phyloP scores from a whole-genome alignment of 2,113 vertebrate species.

The Hippoglossus stenolepis region DNA sequence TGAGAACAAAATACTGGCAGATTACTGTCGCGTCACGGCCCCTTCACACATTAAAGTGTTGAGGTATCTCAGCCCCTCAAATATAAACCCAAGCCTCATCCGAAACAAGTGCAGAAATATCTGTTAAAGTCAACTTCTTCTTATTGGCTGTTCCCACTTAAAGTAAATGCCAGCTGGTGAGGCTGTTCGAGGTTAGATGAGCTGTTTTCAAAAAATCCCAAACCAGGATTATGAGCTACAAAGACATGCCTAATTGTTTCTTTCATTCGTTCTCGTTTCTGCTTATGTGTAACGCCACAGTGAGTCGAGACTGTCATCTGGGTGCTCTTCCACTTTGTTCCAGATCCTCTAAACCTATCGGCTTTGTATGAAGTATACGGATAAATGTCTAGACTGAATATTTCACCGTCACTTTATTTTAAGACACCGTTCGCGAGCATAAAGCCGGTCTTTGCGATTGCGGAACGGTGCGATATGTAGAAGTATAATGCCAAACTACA shows the following conservation, averaged over 20 bases:
- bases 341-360: neutral
- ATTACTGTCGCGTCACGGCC: neutral
- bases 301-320: neutral
- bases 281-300: slow-evolving; percentile 11
- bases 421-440: slow-evolving; percentile 23
- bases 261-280: neutral
- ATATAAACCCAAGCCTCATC: neutral
- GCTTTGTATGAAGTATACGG: slow-evolving; percentile 2
- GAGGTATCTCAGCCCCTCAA: neutral
- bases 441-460: slow-evolving; percentile 65
- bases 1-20: slow-evolving; percentile 3
- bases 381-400: slow-evolving; percentile 20
- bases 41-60: neutral
- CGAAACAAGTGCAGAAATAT: neutral
- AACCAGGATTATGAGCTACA: slow-evolving; percentile 22
- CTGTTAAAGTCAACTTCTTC: neutral
- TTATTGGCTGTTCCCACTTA: neutral
- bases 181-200: neutral
- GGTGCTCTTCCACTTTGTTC: slow-evolving; percentile 14
- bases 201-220: neutral
- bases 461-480: slow-evolving; percentile 35
- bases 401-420: slow-evolving; percentile 51
- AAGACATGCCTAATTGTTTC: neutral
- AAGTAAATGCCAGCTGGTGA: neutral
- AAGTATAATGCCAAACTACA: slow-evolving; percentile 69